Evolutionary conservation across 2,888 invertebrate genomes (phyloP).

Genomic region (Liopterus haemorrhoidalis): DNA sequence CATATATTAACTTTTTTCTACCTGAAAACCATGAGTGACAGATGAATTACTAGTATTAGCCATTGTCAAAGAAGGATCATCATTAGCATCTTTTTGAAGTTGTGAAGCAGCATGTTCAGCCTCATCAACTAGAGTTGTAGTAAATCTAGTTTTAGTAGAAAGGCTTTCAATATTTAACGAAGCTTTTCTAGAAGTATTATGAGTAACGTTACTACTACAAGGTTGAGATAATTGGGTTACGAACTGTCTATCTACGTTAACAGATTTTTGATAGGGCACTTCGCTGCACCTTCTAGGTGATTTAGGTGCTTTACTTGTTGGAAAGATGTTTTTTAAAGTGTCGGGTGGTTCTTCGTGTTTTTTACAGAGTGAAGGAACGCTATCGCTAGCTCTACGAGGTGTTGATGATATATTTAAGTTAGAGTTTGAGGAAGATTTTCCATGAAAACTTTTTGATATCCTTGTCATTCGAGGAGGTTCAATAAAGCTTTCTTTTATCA

Average conservation of each 20-base stretch:
- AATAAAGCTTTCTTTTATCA: constrained; percentile 50
- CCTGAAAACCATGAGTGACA: constrained; percentile 14
- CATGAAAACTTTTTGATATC: constrained; percentile 47
- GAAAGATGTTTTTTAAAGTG: constrained; percentile 14
- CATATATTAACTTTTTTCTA: constrained; percentile 8
- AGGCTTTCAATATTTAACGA: constrained; percentile 28
- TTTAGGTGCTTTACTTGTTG: background rate
- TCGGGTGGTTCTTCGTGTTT: constrained; percentile 25
- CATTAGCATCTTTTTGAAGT: background rate
- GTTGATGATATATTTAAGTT: constrained; percentile 32
- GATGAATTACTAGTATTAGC: constrained; percentile 9
- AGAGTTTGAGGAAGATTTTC: constrained; percentile 38
- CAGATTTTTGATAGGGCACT: constrained; percentile 10
- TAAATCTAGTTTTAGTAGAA: constrained; percentile 38
- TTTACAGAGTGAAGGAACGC: constrained; percentile 26
- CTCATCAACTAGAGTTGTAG: constrained; percentile 43
- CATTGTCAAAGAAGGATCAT: background rate
- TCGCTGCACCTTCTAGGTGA: constrained; percentile 2
- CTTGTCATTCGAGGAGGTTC: constrained; percentile 48
- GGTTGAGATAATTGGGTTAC: constrained; percentile 40
- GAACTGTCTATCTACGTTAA: constrained; percentile 35
- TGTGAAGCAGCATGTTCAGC: constrained; percentile 41
- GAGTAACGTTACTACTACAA: constrained; percentile 28
- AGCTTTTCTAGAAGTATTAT: constrained; percentile 32
- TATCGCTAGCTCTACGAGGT: constrained; percentile 42